Percentiles rank a stretch among this genome's conserved stretches.
Evolutionary conservation across 2,113 vertebrate species (phyloP).

Genomic region (Cyphomyrus discorhynchus): DNA sequence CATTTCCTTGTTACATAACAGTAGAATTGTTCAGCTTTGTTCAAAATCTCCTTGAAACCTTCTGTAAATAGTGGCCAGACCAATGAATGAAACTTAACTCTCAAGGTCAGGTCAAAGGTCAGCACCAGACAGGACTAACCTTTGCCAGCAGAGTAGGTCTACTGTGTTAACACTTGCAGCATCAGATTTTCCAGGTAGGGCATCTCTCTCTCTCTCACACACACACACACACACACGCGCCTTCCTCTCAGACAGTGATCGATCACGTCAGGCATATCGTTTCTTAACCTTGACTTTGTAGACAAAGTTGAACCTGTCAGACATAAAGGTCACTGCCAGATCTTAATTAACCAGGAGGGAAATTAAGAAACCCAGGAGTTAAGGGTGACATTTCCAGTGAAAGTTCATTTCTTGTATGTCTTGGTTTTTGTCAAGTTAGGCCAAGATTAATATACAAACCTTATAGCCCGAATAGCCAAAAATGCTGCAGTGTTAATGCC

Average conservation of each 20-base stretch:
- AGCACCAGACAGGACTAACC: neutral
- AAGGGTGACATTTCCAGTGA: constrained; percentile 65
- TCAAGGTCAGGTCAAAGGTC: neutral
- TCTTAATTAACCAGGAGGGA: constrained; percentile 84
- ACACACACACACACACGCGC: neutral
- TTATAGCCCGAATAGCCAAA: neutral
- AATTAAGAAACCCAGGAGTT: constrained; percentile 71
- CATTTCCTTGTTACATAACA: neutral
- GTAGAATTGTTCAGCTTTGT: neutral
- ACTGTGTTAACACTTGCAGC: neutral
- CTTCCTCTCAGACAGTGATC: constrained; percentile 57
- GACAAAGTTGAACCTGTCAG: constrained; percentile 69
- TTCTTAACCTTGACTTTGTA: constrained; percentile 70
- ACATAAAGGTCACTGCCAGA: constrained; percentile 69
- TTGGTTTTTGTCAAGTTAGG: neutral
- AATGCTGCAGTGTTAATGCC: neutral
- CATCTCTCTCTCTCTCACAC: neutral
- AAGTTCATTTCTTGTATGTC: constrained; percentile 45
- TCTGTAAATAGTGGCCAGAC: neutral
- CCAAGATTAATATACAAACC: constrained; percentile 16
- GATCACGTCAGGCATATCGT: constrained; percentile 61
- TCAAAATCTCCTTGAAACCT: neutral
- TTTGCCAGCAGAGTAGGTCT: neutral
- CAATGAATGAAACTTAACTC: neutral
- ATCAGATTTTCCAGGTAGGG: neutral